Evolutionary conservation across 1,140 invertebrate genomes (phyloP).

Genomic region (Bombus picipes): DNA sequence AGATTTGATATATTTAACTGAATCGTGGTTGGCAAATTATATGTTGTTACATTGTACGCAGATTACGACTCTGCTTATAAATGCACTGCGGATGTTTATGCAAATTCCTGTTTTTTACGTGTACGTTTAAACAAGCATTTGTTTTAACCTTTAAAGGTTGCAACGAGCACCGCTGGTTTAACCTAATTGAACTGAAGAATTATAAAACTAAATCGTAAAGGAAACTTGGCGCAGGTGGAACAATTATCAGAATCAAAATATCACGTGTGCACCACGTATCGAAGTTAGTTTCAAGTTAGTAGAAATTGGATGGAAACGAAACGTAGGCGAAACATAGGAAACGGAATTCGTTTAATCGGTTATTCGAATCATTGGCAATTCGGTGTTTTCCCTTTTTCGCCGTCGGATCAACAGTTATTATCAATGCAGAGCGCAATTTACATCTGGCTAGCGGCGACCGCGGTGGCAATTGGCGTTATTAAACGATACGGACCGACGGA

Average conservation of each 20-base stretch:
- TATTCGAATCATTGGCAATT: not conserved
- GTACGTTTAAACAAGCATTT: too few species aligned
- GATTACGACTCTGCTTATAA: too few species aligned
- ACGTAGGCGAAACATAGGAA: too few species aligned
- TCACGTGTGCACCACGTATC: not conserved
- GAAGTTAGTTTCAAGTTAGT: not conserved
- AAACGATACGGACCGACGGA: conserved; percentile 22
- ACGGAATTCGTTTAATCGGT: conserved; percentile 17
- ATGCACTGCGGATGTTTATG: too few species aligned
- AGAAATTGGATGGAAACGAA: not conserved
- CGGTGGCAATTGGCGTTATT: conserved; percentile 40
- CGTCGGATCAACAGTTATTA: conserved; percentile 46
- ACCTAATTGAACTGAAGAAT: not conserved
- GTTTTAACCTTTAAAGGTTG: too few species aligned
- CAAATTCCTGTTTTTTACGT: too few species aligned
- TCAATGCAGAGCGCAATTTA: conserved; percentile 47
- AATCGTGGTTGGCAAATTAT: too few species aligned
- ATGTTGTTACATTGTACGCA: too few species aligned
- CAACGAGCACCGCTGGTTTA: too few species aligned
- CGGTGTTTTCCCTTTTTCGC: not conserved
- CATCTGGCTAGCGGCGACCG: conserved; percentile 18
- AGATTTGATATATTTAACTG: not conserved
- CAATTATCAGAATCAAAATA: not conserved
- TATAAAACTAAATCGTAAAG: not conserved
- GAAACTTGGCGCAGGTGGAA: not conserved